Percentiles rank a stretch among this genome's conserved stretches.
Conservation (phyloP, 1,140 invertebrate genomes). For the Drosophila saltans region DNA sequence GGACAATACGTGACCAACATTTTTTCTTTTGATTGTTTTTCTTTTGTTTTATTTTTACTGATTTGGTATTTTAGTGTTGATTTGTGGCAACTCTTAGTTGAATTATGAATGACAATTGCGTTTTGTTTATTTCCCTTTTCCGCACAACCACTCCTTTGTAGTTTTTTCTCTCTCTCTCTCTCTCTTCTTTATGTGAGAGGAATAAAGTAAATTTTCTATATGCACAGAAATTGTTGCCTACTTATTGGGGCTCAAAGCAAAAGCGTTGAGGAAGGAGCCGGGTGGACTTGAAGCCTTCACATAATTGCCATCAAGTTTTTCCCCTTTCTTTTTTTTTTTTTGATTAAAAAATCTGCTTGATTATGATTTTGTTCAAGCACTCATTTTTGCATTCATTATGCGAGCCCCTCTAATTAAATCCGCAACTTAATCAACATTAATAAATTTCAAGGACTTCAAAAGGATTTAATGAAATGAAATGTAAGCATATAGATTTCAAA, state of each 20-base stretch:
- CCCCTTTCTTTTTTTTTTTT: background rate
- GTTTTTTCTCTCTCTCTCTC: too few relatives aligned
- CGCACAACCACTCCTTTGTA: too few relatives aligned
- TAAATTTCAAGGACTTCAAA: slow-evolving; percentile 58
- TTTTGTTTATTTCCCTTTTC: slow-evolving; percentile 6
- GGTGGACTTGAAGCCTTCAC: background rate
- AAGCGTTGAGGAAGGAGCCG: too few relatives aligned
- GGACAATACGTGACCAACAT: slow-evolving; percentile 66
- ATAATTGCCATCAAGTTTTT: background rate
- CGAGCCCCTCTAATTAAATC: slow-evolving; percentile 48
- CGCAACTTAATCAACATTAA: slow-evolving; percentile 59
- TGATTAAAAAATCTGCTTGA: slow-evolving; percentile 17
- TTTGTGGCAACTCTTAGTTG: slow-evolving; percentile 37
- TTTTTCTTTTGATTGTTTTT: slow-evolving; percentile 58
- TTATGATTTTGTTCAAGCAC: slow-evolving; percentile 32
- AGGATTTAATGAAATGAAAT: slow-evolving; percentile 73
- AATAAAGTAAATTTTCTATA: slow-evolving; percentile 9
- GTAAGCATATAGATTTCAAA: slow-evolving; percentile 63
- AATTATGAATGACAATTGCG: slow-evolving; percentile 58
- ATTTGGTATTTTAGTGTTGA: slow-evolving; percentile 47
- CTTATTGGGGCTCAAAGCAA: background rate
- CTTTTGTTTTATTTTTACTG: slow-evolving; percentile 31
- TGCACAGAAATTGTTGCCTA: background rate
- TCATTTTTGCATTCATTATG: slow-evolving; percentile 31
- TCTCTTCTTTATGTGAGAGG: slow-evolving; percentile 19